Conservation (phyloP, 1,140 invertebrate genomes). For the Pissodes strobi region DNA sequence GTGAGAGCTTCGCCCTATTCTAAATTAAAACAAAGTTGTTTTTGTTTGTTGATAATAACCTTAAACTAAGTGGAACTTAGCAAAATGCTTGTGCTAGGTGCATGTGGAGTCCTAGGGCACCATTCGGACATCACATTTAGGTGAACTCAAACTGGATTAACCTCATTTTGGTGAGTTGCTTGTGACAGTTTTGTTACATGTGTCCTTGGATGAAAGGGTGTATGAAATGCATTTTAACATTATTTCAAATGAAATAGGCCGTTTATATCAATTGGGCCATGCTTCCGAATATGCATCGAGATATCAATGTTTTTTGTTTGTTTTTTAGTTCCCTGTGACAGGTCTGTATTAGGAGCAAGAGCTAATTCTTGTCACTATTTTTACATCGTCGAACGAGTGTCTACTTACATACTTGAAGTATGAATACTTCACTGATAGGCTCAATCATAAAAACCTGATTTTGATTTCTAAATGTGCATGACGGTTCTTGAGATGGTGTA, state of each 20-base stretch:
- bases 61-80: constrained; percentile 38
- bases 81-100: constrained; percentile 39
- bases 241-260: not conserved
- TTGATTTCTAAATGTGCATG: too few relatives aligned
- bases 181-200: constrained; percentile 46
- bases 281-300: not conserved
- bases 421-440: too few relatives aligned
- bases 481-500: too few relatives aligned
- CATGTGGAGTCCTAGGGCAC: constrained; percentile 21
- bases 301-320: not conserved
- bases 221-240: constrained; percentile 9
- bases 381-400: constrained; percentile 18
- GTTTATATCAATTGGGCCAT: not conserved
- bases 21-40: constrained; percentile 47
- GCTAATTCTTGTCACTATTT: constrained; percentile 27
- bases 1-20: constrained; percentile 49
- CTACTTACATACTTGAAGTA: not conserved
- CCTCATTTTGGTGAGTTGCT: constrained; percentile 49
- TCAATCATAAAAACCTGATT: too few relatives aligned
- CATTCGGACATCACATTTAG: constrained; percentile 27
- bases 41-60: constrained; percentile 52
- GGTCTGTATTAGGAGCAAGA: constrained; percentile 11
- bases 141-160: constrained; percentile 40
- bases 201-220: constrained; percentile 49
- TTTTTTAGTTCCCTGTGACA: not conserved